Evolutionary conservation across 2,113 vertebrate genomes (phyloP).

Genomic region (Cervus canadensis): DNA sequence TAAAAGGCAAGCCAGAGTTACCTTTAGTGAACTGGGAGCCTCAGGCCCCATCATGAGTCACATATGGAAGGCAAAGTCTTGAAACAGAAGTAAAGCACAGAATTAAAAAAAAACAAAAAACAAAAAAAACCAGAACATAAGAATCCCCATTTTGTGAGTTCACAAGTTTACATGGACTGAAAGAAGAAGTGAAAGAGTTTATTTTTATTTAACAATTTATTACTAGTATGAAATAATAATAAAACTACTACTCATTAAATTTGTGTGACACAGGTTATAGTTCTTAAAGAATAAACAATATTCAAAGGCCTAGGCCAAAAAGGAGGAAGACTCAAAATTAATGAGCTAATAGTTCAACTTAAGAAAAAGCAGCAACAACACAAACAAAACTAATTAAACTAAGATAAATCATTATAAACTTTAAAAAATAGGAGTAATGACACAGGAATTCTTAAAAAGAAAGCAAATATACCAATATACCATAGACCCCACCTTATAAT

Average conservation of each 20-base stretch:
- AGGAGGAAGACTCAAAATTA: neutral
- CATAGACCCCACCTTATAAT: neutral
- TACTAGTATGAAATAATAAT: neutral
- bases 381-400: neutral
- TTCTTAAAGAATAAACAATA: neutral
- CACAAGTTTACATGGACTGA: neutral
- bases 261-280: neutral
- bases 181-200: neutral
- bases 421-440: neutral
- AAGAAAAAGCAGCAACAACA: neutral
- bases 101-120: neutral
- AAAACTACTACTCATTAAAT: neutral
- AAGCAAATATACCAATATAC: neutral
- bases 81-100: neutral
- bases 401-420: neutral
- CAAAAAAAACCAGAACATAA: neutral
- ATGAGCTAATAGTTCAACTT: neutral
- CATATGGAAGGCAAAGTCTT: neutral
- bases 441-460: neutral
- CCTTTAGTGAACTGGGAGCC: neutral
- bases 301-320: neutral
- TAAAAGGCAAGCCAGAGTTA: neutral
- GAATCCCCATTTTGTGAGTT: neutral
- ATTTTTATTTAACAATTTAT: neutral
- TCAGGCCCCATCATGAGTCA: neutral